Conservation (phyloP, 2,113 vertebrate genomes). For the Apus apus region DNA sequence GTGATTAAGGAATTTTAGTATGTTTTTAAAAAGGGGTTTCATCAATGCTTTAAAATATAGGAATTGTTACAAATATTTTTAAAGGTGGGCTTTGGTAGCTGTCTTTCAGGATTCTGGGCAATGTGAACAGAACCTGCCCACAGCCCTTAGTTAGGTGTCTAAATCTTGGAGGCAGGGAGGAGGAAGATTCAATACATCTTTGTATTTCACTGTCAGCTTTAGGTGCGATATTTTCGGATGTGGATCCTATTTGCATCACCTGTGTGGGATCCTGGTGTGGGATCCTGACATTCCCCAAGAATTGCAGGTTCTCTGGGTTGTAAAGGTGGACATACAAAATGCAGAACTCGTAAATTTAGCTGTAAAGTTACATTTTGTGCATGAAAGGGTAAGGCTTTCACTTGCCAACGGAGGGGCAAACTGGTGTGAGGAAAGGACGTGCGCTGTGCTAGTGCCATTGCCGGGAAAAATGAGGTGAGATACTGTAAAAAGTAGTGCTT, state of each 20-base stretch:
- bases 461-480: background rate
- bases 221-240: background rate
- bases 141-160: background rate
- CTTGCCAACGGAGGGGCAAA: background rate
- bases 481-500: background rate
- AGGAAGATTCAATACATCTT: background rate
- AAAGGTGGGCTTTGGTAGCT: background rate
- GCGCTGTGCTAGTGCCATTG: background rate
- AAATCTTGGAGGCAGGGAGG: background rate
- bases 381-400: background rate
- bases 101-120: background rate
- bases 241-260: background rate
- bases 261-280: background rate
- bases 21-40: background rate
- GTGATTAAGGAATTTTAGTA: background rate
- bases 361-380: background rate
- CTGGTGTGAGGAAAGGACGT: background rate
- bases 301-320: background rate
- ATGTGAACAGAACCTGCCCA: fast-evolving
- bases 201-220: background rate
- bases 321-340: background rate
- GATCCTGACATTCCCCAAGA: background rate
- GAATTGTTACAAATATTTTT: background rate
- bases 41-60: background rate
- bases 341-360: background rate